phyloP scores from a whole-genome alignment of 2,888 invertebrate species.

The Nymphalis polychloros region DNA sequence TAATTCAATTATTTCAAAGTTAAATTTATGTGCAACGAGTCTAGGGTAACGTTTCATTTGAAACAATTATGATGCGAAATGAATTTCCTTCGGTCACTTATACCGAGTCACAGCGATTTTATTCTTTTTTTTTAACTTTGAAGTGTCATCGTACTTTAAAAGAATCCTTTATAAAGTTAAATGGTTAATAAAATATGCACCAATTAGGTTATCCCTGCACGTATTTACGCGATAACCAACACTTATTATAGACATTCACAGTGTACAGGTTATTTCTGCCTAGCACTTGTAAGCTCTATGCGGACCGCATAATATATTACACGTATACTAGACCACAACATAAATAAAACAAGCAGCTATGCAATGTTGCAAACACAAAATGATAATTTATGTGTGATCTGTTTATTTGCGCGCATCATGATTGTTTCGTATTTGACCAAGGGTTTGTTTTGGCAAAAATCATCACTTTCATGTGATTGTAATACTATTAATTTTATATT shows the following conservation, averaged over 20 bases:
- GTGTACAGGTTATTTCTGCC: constrained; percentile 31
- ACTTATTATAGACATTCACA: constrained; percentile 26
- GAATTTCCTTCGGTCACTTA: no score
- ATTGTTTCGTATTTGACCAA: no score
- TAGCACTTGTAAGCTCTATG: constrained; percentile 30
- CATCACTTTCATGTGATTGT: no score
- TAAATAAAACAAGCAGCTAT: neutral
- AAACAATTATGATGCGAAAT: no score
- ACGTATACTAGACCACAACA: constrained; percentile 14
- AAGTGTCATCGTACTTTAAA: neutral
- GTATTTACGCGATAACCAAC: constrained; percentile 32
- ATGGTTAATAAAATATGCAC: constrained; percentile 13
- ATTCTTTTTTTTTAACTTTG: neutral
- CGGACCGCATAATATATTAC: constrained; percentile 29
- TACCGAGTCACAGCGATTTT: no score
- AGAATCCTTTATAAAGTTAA: constrained; percentile 10
- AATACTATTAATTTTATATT: no score
- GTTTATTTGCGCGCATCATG: no score
- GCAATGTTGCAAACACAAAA: neutral
- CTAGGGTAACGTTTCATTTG: no score
- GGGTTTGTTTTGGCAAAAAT: no score
- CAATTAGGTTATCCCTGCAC: constrained; percentile 34
- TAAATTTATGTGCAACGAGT: no score
- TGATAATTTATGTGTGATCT: no score
- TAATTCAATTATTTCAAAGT: no score